These are phyloP conservation scores for Heliconius nattereri DNA, from an alignment of 1,140 invertebrate species.

Conservation along the genomic window DNA sequence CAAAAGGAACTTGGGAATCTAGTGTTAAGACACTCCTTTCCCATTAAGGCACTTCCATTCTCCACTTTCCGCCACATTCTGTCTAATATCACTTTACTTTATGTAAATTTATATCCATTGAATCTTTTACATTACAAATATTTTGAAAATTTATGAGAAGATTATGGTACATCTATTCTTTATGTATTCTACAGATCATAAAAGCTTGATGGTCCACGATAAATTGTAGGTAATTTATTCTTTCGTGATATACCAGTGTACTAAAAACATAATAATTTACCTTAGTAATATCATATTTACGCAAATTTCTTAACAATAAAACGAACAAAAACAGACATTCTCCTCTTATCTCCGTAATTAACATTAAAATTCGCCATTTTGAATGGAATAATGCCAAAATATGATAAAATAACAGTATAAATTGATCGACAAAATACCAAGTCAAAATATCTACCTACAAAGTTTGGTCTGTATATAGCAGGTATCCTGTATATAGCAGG, in stretches of 20 bases:
- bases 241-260: not conserved
- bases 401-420: not conserved
- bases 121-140: too few species aligned
- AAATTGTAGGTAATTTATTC: not conserved
- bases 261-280: constrained; percentile 1
- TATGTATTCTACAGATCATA: not conserved
- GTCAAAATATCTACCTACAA: too few species aligned
- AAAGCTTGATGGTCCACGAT: not conserved
- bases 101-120: too few species aligned
- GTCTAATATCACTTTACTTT: too few species aligned
- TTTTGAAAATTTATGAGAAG: too few species aligned
- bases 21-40: too few species aligned
- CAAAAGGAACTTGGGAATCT: too few species aligned
- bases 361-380: not conserved
- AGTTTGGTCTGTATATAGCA: too few species aligned
- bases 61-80: too few species aligned
- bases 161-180: not conserved
- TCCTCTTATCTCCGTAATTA: not conserved
- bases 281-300: not conserved
- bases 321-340: not conserved
- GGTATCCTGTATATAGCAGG: too few species aligned
- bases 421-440: too few species aligned
- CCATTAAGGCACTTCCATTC: too few species aligned
- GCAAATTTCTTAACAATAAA: constrained; percentile 7
- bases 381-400: not conserved